Evolutionary conservation across 2,113 vertebrate genomes (phyloP), one percentile per base, ranked within the genome.

Genomic region (Dissostichus mawsoni): DNA sequence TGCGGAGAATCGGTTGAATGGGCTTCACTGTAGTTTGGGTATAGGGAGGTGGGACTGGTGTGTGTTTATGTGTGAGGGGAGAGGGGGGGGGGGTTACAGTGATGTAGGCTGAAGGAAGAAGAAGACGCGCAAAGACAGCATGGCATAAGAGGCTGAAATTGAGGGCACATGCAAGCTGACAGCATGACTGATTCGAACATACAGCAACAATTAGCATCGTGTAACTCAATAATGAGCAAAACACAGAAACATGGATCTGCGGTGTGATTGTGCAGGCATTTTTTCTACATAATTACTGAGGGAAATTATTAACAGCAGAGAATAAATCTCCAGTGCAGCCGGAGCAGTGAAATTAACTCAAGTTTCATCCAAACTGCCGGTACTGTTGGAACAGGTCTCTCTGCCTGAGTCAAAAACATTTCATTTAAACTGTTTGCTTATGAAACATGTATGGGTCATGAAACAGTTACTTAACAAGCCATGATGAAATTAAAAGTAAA

Each of bases 1-100:
- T 94, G 94, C 94, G 92, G 93, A 93, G 92, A 93, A 92, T 92
- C 80, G 80, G 63, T 80, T 89, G 87, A 92, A 93, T 93, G 91
- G 82, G 86, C 78, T 87, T 75, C 76, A 61, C 84, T 85, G 81
- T 89, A 85, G 83, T 92, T 90, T 89, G 83, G 81, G 73, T 62
- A 68, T 9, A 66, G 80, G 92, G 87, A 83, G 82, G 87, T 90
- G 87, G 83, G 86, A 86, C 74, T 80, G 72, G 81, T 58, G 66
- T 62, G 66, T 62, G 69, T 69, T 52, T 51, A 44, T 20, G 82
- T 41, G 67, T 25, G 51, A 25, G 44, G 16, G 13, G n/a, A 52
- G 17, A 14, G 33, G 33, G 36, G 17, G 12, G 51, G 52, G 64
- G 68, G 52, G 71, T 20, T 74, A 74, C 75, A 87, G 80, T 71